Conservation (phyloP, 2,888 invertebrate genomes). For the Phengaris alcon region DNA sequence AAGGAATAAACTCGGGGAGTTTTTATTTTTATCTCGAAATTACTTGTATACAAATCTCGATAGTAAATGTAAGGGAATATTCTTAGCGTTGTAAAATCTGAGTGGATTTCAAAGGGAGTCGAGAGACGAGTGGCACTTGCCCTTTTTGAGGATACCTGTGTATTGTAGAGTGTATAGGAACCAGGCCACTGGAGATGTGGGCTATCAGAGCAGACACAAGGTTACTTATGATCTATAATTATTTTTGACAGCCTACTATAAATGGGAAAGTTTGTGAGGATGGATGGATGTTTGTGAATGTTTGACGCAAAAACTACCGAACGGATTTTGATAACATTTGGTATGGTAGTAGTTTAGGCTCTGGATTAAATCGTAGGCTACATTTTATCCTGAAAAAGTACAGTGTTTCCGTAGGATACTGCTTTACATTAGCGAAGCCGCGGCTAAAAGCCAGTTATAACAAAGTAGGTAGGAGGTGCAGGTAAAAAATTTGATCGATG, state of each 20-base stretch:
- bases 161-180: neutral
- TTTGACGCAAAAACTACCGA: no score
- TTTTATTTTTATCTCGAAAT: slow-evolving; percentile 13
- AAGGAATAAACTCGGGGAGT: neutral
- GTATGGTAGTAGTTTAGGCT: no score
- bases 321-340: no score
- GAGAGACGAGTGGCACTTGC: slow-evolving; percentile 25
- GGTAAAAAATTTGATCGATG: neutral
- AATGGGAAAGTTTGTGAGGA: no score
- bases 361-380: no score
- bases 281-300: no score
- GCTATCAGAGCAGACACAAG: neutral
- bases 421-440: no score
- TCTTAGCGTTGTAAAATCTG: slow-evolving; percentile 25
- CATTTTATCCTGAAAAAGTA: no score
- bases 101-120: slow-evolving; percentile 29
- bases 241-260: no score
- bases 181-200: neutral
- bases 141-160: slow-evolving; percentile 29
- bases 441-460: no score
- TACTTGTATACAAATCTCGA: slow-evolving; percentile 11
- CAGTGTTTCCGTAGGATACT: no score
- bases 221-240: neutral
- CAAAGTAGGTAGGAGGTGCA: no score
- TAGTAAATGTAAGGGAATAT: neutral